phyloP scores from a whole-genome alignment of 2,888 invertebrate species.

The Himalopsyche tibetana region DNA sequence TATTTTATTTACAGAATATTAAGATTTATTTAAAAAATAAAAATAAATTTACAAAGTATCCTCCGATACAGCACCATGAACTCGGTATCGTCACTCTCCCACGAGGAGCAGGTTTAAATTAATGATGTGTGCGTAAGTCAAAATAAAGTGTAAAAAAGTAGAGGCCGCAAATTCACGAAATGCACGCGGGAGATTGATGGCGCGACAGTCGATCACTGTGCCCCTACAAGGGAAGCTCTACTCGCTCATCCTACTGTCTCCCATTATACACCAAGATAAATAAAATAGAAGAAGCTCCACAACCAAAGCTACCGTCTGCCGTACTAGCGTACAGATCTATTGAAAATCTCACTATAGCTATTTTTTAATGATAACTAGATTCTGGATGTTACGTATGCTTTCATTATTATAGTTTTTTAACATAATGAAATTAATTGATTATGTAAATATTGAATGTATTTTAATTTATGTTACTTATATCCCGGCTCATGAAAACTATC shows the following conservation, averaged over 20 bases:
- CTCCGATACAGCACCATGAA: background rate
- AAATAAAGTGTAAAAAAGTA: slow-evolving; percentile 29
- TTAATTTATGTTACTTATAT: no score
- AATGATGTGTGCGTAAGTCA: slow-evolving; percentile 41
- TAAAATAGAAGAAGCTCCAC: background rate
- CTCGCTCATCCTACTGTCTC: background rate
- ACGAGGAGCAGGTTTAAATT: slow-evolving; percentile 39
- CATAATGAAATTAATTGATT: no score
- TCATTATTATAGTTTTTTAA: no score
- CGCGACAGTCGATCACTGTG: slow-evolving; percentile 33
- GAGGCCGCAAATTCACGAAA: slow-evolving; percentile 43
- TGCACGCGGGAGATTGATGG: slow-evolving; percentile 40
- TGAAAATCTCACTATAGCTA: no score
- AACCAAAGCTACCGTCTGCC: background rate
- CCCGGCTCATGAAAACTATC: no score
- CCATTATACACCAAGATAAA: background rate
- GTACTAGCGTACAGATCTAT: no score
- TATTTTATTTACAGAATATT: no score
- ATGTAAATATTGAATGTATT: no score
- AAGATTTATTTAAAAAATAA: no score
- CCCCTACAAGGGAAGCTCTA: slow-evolving; percentile 10
- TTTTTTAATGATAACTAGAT: no score
- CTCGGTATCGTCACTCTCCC: background rate
- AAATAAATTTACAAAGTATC: no score
- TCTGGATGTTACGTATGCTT: no score